phyloP scores from a whole-genome alignment of 2,888 invertebrate genomes.

The Chrysina gloriosa region DNA sequence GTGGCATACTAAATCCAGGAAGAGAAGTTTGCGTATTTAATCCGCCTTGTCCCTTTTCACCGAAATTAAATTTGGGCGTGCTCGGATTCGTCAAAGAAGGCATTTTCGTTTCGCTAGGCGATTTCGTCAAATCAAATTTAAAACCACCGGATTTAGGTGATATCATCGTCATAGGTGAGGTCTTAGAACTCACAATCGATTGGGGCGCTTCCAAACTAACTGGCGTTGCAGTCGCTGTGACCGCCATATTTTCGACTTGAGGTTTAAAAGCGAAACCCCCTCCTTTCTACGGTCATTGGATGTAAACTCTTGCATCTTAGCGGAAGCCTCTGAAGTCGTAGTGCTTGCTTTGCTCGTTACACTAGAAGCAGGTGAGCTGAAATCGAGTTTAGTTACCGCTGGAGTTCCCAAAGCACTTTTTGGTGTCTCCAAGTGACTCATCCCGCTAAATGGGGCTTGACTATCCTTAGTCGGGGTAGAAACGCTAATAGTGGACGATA shows the following conservation, averaged over 20 bases:
- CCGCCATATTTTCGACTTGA: no score
- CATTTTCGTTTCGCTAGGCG: constrained; percentile 4
- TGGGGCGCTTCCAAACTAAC: not conserved
- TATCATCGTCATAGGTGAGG: not conserved
- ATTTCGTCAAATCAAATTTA: constrained; percentile 55
- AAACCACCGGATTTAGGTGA: constrained; percentile 56
- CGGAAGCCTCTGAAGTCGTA: not conserved
- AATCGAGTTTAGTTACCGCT: constrained; percentile 5
- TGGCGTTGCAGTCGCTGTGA: no score
- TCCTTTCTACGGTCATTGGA: not conserved
- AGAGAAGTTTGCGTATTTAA: not conserved
- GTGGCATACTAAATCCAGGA: constrained; percentile 14
- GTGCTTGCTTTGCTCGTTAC: not conserved
- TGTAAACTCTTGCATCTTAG: no score
- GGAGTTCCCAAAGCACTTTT: not conserved
- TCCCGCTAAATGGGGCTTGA: not conserved
- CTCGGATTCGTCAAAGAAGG: not conserved
- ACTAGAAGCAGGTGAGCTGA: not conserved
- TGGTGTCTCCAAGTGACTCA: not conserved
- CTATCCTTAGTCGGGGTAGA: constrained; percentile 4
- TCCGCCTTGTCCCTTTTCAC: not conserved
- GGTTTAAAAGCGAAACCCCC: not conserved
- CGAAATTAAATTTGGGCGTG: not conserved
- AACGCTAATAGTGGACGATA: not conserved
- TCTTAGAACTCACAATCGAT: not conserved